Conservation (phyloP, 2,888 invertebrate genomes). For the Argyresthia albistria region DNA sequence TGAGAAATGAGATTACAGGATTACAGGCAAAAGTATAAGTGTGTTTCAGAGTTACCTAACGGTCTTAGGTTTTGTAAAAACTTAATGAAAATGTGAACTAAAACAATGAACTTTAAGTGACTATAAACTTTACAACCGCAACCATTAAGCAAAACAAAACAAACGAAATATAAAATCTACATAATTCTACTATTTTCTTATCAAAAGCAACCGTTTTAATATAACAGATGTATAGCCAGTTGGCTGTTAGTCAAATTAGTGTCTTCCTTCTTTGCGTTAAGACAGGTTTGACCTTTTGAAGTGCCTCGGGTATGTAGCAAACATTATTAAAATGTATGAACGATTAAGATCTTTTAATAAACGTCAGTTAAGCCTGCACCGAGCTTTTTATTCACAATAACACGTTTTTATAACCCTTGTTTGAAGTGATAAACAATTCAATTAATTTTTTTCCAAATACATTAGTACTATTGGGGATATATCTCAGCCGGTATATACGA, state of each 20-base stretch:
- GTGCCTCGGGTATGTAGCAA: constrained; percentile 10
- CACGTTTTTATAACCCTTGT: too few species aligned
- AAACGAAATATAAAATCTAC: constrained; percentile 8
- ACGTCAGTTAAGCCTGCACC: constrained; percentile 36
- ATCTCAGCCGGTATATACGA: too few species aligned
- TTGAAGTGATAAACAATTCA: too few species aligned
- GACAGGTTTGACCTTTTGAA: constrained; percentile 13
- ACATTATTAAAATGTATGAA: constrained; percentile 38
- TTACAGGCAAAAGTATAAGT: neutral
- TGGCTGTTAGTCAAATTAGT: constrained; percentile 13
- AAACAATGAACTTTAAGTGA: constrained; percentile 1
- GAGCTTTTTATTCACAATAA: too few species aligned
- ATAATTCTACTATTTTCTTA: constrained; percentile 8
- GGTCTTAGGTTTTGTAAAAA: too few species aligned
- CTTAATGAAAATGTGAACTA: too few species aligned
- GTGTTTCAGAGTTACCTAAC: too few species aligned
- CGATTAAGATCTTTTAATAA: constrained; percentile 35
- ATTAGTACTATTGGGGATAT: too few species aligned
- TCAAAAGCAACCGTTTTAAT: constrained; percentile 5
- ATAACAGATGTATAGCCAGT: constrained; percentile 9
- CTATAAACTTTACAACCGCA: constrained; percentile 3
- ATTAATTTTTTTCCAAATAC: too few species aligned
- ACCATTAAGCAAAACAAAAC: constrained; percentile 8
- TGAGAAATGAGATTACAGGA: too few species aligned
- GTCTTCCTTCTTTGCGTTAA: constrained; percentile 12